Conservation (phyloP, 2,888 invertebrate species). For the Erebia palarica region DNA sequence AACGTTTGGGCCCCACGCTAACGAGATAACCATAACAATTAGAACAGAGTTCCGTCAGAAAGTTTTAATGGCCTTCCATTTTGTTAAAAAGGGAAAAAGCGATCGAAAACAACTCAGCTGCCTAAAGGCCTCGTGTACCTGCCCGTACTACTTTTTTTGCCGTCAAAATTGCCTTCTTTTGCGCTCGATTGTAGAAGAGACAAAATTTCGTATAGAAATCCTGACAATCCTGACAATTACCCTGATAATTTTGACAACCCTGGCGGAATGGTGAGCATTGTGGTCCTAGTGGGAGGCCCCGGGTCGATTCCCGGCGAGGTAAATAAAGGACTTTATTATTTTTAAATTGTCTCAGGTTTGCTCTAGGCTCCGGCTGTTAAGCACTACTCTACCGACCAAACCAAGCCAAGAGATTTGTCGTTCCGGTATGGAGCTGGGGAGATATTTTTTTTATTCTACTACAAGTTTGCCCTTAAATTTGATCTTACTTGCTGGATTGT, state of each 20-base stretch:
- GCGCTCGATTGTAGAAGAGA: not conserved
- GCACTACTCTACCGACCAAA: too few species aligned
- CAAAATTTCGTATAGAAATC: not conserved
- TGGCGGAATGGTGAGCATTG: too few species aligned
- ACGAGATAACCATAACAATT: constrained; percentile 71
- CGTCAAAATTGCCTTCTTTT: constrained; percentile 31
- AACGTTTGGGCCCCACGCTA: constrained; percentile 47
- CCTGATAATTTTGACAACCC: not conserved
- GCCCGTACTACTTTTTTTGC: constrained; percentile 41
- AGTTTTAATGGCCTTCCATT: constrained; percentile 74
- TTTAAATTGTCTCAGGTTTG: too few species aligned
- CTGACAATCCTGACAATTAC: not conserved
- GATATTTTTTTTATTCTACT: too few species aligned
- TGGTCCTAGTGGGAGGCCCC: too few species aligned
- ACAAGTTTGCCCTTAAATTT: too few species aligned
- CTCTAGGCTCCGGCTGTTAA: too few species aligned
- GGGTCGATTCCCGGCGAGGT: too few species aligned
- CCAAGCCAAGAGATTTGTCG: too few species aligned
- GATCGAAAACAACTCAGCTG: constrained; percentile 55
- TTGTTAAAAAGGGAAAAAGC: constrained; percentile 51
- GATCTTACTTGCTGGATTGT: too few species aligned
- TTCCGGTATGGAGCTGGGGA: too few species aligned
- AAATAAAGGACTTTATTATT: too few species aligned
- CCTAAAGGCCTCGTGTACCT: constrained; percentile 46
- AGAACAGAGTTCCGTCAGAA: constrained; percentile 64